A percentile compares a stretch with the other conserved stretches of the same genome.
Evolutionary conservation across 1,140 invertebrate genomes (phyloP).

Genomic region (Glossosoma conforme): DNA sequence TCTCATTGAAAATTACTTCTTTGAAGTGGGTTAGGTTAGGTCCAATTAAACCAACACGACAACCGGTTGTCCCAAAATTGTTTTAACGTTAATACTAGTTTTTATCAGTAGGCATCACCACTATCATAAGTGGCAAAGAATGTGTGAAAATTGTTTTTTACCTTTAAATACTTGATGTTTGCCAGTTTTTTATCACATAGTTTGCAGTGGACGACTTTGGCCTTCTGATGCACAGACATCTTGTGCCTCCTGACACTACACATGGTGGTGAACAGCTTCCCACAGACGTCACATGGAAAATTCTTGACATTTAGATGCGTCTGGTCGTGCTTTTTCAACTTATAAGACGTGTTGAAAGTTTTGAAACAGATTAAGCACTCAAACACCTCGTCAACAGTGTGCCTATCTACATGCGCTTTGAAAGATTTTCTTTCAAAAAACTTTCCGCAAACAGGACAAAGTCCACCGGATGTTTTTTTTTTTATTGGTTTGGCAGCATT

Average conservation of each 20-base stretch:
- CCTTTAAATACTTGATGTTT: constrained; percentile 20
- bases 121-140: not conserved
- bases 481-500: too few species aligned
- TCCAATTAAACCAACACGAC: too few species aligned
- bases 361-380: constrained; percentile 18
- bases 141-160: constrained; percentile 7
- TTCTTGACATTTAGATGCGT: constrained; percentile 28
- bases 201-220: constrained; percentile 23
- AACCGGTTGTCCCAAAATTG: too few species aligned
- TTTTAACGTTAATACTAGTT: too few species aligned
- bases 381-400: constrained; percentile 19
- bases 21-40: too few species aligned
- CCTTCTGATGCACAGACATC: constrained; percentile 20
- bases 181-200: constrained; percentile 28
- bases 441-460: constrained; percentile 28
- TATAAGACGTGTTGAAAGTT: constrained; percentile 17
- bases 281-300: constrained; percentile 28
- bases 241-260: constrained; percentile 26
- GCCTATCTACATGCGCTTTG: constrained; percentile 22
- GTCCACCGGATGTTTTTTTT: constrained; percentile 19
- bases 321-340: constrained; percentile 25
- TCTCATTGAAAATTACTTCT: too few species aligned
- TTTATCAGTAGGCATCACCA: not conserved
- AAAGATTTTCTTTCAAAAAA: constrained; percentile 20
- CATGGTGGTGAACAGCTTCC: constrained; percentile 22